Percentiles rank a stretch among this genome's conserved stretches.
These are phyloP conservation scores for Chrysina gloriosa DNA, from an alignment of 2,888 invertebrate genomes.

Conservation along the genomic window DNA sequence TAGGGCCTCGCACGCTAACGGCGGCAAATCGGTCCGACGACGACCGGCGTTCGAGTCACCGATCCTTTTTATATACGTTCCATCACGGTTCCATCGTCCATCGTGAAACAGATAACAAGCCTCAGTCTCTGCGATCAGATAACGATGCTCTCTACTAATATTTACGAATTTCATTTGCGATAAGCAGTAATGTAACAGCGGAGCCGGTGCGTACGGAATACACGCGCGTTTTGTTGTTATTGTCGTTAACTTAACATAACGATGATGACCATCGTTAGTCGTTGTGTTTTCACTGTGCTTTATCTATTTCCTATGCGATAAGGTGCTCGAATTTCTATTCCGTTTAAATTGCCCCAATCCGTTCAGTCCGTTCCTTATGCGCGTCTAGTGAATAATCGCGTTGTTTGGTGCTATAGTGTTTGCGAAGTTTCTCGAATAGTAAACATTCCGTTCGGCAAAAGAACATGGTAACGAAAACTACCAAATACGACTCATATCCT, in stretches of 20 bases:
- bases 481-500: slow-evolving; percentile 62
- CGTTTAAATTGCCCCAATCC: slow-evolving; percentile 19
- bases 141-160: slow-evolving; percentile 3
- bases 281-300: slow-evolving; percentile 36
- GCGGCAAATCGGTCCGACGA: background rate
- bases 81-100: slow-evolving; percentile 22
- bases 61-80: background rate
- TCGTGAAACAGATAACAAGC: slow-evolving; percentile 10
- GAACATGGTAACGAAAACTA: slow-evolving; percentile 55
- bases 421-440: slow-evolving; percentile 13
- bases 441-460: no score
- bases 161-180: slow-evolving; percentile 17
- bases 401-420: background rate
- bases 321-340: slow-evolving; percentile 35
- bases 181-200: slow-evolving; percentile 8
- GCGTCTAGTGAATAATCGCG: slow-evolving; percentile 17
- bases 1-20: slow-evolving; percentile 18
- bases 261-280: slow-evolving; percentile 16
- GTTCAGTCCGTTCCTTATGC: slow-evolving; percentile 22
- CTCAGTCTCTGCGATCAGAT: slow-evolving; percentile 24
- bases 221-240: background rate
- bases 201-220: slow-evolving; percentile 7
- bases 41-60: background rate
- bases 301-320: slow-evolving; percentile 40
- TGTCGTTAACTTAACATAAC: slow-evolving; percentile 12